phyloP scores from a whole-genome alignment of 2,888 invertebrate species.

The Mythimna albipuncta region DNA sequence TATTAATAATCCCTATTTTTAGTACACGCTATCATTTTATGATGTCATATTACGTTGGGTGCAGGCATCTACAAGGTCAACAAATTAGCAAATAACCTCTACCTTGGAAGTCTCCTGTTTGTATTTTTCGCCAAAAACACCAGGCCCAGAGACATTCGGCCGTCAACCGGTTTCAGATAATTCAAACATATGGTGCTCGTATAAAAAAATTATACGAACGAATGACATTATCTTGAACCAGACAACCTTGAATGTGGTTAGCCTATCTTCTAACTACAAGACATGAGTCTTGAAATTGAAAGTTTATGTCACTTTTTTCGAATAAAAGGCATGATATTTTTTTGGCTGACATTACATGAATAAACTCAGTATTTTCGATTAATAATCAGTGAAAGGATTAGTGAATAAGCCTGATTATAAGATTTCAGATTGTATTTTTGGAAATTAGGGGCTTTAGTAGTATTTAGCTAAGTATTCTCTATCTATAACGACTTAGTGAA shows the following conservation, averaged over 20 bases:
- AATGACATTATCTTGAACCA: slow-evolving; percentile 72
- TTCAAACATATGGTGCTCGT: slow-evolving; percentile 45
- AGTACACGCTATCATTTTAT: slow-evolving; percentile 59
- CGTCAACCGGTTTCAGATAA: slow-evolving; percentile 67
- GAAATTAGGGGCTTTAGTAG: slow-evolving; percentile 1
- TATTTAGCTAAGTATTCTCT: slow-evolving; percentile 15
- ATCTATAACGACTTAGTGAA: slow-evolving; percentile 4
- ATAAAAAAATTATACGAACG: slow-evolving; percentile 63
- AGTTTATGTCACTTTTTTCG: slow-evolving; percentile 67
- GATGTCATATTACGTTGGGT: slow-evolving; percentile 54
- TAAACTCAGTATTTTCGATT: not conserved
- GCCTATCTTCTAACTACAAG: slow-evolving; percentile 58
- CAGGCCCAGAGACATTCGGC: slow-evolving; percentile 27
- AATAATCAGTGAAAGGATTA: slow-evolving; percentile 19
- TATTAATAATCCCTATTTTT: slow-evolving; percentile 59
- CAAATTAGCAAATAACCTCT: slow-evolving; percentile 37
- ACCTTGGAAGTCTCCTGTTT: slow-evolving; percentile 11
- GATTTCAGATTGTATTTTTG: slow-evolving; percentile 21
- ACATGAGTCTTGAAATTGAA: slow-evolving; percentile 69
- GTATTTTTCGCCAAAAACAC: slow-evolving; percentile 30
- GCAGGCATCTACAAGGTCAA: slow-evolving; percentile 38
- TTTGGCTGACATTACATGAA: not conserved
- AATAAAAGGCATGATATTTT: slow-evolving; percentile 23
- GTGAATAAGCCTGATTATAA: slow-evolving; percentile 16
- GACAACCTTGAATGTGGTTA: slow-evolving; percentile 74